Evolutionary conservation across 2,888 invertebrate species (phyloP), one percentile per base, ranked within the genome.

Genomic region (Thera britannica): DNA sequence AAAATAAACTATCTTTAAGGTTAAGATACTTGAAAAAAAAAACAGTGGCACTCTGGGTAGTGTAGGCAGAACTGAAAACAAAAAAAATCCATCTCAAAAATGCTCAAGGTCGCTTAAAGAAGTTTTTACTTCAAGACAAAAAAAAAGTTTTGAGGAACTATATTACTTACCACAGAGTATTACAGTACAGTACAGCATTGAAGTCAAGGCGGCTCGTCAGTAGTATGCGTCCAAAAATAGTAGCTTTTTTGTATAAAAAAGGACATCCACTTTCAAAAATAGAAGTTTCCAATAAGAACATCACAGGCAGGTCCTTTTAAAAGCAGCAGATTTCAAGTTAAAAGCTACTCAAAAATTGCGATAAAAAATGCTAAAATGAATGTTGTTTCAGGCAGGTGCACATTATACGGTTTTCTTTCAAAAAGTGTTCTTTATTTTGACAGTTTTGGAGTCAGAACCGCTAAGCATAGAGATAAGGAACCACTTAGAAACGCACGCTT

Each of bases 401-500:
- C 9, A 46, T 35, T 58, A 57, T 38, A 23, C 51, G 51, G 34
- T 60, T 68, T 68, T 67, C 58, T 55, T 65, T 65, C 55, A 48
- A 60, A 71, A 66, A 55, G 57, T 65, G 62, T 62, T 59, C 57
- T 63, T 73, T 64, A 59, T 70, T 73, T 73, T 71, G 71, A 70
- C 71, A 73, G 68, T 63, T 23, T 12, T 23, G 44, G 11, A 67
- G 65, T 61, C 60, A 51, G 60, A 65, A 65, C 64, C 58, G 57
- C 62, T 68, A 52, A 66, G 62, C 36, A 63, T 23, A 36, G 36
- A 71, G 71, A 73, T 77, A 77, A 74, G 71, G 63, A 62, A 71
- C 73, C 76, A 75, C 67, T 65, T 69, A 69, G 46, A 68, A 51
- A 61, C 58, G 49, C 65, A 49, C 65, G 65, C 65, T 65, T 68